Base-by-base conservation (phyloP, 2,797 vertebrate genomes). In the Enteromius treurensis region DNA sequence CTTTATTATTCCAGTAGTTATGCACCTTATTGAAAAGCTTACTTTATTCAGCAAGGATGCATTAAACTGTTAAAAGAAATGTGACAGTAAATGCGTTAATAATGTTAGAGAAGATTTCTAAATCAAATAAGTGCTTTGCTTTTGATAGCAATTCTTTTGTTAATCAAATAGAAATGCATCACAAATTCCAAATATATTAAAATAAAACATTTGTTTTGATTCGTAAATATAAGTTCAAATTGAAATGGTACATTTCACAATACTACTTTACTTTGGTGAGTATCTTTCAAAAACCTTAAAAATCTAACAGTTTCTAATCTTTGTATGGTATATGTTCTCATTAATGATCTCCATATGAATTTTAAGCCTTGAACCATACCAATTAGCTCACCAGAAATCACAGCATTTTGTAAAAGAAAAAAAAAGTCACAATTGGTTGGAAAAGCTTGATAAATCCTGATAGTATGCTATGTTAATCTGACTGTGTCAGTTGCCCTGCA, bases 381-480 rank as follows among this genome's bases (percentile, higher is more conserved):
- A 73, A 51, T 51, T 32, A 73, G 26, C 2, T 73, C 45, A 21
- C 10, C 4, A 21, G 32, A 51, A 51, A 73, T 71, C 69, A 29
- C 42, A 71, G 23, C 15, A 32, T 32, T 73, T 51, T 51, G 26
- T 29, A 19, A 71, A 51, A 26, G 19, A 8, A 5, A 37, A 37
- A 37, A 37, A 34, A 34, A 34, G 3, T 34, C 32, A 34, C 32
- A 34, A 37, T 37, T 37, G 29, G 10, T 74, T 34, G 2, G 53
- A 14, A 53, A 11, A 51, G 32, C 9, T 19, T 11, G 15, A 32
- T 49, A 29, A 49, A 32, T 51, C 26, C 47, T 0, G 0, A 51
- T 79, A 62, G 42, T 19, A 51, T 68, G 64, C 47, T 68, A 37
- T 79, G 64, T 19, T 79, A 53, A 79, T 68, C 55, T 77, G n/a